phyloP scores from a whole-genome alignment of 2,113 vertebrate genomes.

The Phocoena sinus region DNA sequence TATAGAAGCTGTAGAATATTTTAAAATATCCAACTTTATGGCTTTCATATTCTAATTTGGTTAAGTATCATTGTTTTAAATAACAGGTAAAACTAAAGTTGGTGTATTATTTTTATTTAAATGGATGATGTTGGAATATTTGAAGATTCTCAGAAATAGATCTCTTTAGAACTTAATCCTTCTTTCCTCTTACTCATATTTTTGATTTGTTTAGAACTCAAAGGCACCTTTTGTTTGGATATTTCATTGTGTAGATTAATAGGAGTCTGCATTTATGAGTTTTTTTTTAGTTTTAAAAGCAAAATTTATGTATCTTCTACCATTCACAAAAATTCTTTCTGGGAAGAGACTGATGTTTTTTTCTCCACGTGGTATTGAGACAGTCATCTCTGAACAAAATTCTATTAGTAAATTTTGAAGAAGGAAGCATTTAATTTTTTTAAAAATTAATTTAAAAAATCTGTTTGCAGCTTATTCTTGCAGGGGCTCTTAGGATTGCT shows the following conservation, averaged over 20 bases:
- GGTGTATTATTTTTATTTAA: conserved; percentile 10
- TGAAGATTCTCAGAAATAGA: background rate
- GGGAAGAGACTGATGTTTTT: background rate
- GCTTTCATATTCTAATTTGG: background rate
- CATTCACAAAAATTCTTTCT: background rate
- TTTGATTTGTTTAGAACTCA: background rate
- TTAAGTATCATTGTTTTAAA: background rate
- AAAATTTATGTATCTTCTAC: background rate
- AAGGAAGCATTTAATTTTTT: background rate
- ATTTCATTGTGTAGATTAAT: background rate
- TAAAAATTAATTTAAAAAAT: background rate
- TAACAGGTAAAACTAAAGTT: background rate
- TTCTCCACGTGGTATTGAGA: background rate
- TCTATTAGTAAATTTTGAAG: background rate
- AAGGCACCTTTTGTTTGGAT: background rate
- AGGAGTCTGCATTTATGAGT: background rate
- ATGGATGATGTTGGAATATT: background rate
- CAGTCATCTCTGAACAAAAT: background rate
- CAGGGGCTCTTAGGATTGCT: conserved; percentile 93
- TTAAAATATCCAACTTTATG: background rate
- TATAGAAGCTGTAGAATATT: background rate
- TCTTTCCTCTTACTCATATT: background rate
- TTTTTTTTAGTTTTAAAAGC: background rate
- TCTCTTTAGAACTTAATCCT: background rate
- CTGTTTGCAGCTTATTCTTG: conserved; percentile 88